A percentile compares a stretch with the other conserved stretches of the same genome.
These are phyloP conservation scores for Thymelicus acteon DNA, from an alignment of 2,888 invertebrate genomes.

Conservation along the genomic window DNA sequence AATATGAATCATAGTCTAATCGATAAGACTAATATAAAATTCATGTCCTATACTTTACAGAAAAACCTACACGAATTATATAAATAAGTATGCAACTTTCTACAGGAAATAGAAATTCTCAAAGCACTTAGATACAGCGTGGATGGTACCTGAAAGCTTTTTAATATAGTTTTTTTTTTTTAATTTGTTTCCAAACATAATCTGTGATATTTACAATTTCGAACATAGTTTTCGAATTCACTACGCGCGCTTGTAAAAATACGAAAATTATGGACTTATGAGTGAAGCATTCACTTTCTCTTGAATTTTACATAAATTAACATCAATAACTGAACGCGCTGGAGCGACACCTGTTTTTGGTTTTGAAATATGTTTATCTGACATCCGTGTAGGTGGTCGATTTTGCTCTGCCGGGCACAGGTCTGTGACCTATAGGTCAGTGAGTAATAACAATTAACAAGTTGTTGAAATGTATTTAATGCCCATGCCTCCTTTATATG, in stretches of 20 bases:
- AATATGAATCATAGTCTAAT: too few relatives aligned
- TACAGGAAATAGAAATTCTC: too few relatives aligned
- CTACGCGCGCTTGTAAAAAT: constrained; percentile 7
- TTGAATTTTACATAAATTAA: constrained; percentile 22
- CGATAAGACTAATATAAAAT: too few relatives aligned
- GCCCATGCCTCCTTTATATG: not conserved
- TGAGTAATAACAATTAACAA: constrained; percentile 6
- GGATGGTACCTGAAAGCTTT: too few relatives aligned
- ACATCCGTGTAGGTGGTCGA: not conserved
- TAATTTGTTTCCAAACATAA: not conserved
- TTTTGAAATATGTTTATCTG: not conserved
- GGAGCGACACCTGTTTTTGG: constrained; percentile 2
- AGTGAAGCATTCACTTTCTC: constrained; percentile 20
- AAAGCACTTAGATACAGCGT: too few relatives aligned
- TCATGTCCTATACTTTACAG: too few relatives aligned
- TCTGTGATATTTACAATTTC: not conserved
- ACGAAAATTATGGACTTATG: constrained; percentile 20
- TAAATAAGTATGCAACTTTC: too few relatives aligned
- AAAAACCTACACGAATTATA: too few relatives aligned
- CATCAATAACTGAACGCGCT: constrained; percentile 1
- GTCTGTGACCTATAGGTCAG: constrained; percentile 1
- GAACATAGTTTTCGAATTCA: constrained; percentile 5
- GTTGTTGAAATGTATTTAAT: not conserved
- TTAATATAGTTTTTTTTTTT: not conserved
- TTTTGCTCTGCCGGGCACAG: not conserved